Evolutionary conservation across 2,113 vertebrate genomes (phyloP).

Genomic region (Varanus salvator): DNA sequence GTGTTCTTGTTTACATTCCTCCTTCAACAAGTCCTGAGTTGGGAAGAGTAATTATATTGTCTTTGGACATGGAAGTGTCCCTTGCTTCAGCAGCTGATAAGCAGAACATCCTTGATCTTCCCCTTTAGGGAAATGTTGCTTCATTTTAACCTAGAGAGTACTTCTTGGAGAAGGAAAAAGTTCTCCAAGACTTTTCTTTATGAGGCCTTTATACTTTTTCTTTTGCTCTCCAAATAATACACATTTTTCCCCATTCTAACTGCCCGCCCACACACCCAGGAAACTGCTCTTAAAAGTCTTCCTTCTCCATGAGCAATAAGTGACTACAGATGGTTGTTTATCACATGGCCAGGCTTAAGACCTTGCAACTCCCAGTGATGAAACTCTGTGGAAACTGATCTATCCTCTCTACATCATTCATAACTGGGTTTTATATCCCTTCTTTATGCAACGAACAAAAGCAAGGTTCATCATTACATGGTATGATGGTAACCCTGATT

Average conservation of each 20-base stretch:
- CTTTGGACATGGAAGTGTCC: background rate
- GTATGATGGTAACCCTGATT: too few relatives aligned
- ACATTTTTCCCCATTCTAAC: too few relatives aligned
- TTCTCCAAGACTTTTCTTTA: too few relatives aligned
- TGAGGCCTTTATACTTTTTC: too few relatives aligned
- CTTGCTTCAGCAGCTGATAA: background rate
- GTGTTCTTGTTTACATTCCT: background rate
- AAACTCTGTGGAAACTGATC: background rate
- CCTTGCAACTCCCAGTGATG: background rate
- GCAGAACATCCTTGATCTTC: background rate
- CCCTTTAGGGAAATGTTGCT: background rate
- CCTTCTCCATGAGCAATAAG: background rate
- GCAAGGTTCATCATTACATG: too few relatives aligned
- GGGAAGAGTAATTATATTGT: background rate
- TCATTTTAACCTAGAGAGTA: background rate
- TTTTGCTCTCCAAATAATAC: too few relatives aligned
- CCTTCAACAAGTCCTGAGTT: background rate
- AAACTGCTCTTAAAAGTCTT: too few relatives aligned
- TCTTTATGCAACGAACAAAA: background rate
- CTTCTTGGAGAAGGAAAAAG: background rate
- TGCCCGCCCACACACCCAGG: background rate
- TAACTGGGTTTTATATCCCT: background rate
- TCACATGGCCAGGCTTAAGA: background rate
- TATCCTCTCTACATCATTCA: too few relatives aligned
- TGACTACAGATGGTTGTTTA: background rate